Evolutionary conservation across 2,888 invertebrate species (phyloP).

Genomic region (Hipparchia semele): DNA sequence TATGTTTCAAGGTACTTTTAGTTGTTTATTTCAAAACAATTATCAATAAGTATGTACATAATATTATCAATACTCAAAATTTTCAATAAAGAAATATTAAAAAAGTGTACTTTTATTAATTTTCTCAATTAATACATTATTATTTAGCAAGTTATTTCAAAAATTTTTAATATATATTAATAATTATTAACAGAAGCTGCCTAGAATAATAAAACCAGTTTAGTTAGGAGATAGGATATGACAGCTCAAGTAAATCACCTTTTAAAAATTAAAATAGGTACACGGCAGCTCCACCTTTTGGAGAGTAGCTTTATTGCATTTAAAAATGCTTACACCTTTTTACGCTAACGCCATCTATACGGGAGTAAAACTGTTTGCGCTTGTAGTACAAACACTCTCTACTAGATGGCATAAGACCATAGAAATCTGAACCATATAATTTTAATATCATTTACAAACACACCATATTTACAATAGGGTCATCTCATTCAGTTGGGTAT

Average conservation of each 20-base stretch:
- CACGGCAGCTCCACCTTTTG: constrained; percentile 31
- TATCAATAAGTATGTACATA: constrained; percentile 52
- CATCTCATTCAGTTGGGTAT: too few relatives aligned
- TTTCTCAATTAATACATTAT: not conserved
- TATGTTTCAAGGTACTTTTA: constrained; percentile 53
- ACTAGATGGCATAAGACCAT: not conserved
- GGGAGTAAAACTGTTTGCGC: constrained; percentile 19
- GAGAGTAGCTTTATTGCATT: constrained; percentile 20
- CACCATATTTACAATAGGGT: too few relatives aligned
- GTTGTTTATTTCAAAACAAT: constrained; percentile 53
- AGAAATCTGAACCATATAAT: not conserved
- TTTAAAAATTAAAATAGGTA: too few relatives aligned
- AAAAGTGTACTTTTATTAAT: constrained; percentile 22
- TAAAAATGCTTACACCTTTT: not conserved
- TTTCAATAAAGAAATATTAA: constrained; percentile 35
- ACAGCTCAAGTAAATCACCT: too few relatives aligned
- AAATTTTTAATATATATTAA: too few relatives aligned
- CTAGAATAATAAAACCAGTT: too few relatives aligned
- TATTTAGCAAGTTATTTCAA: too few relatives aligned
- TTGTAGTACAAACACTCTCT: not conserved
- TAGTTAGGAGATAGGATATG: too few relatives aligned
- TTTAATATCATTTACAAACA: too few relatives aligned
- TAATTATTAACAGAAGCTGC: too few relatives aligned
- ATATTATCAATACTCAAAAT: constrained; percentile 35
- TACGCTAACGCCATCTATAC: constrained; percentile 30